These are phyloP conservation scores for Merodon equestris DNA, from an alignment of 2,888 invertebrate genomes.

Conservation along the genomic window DNA sequence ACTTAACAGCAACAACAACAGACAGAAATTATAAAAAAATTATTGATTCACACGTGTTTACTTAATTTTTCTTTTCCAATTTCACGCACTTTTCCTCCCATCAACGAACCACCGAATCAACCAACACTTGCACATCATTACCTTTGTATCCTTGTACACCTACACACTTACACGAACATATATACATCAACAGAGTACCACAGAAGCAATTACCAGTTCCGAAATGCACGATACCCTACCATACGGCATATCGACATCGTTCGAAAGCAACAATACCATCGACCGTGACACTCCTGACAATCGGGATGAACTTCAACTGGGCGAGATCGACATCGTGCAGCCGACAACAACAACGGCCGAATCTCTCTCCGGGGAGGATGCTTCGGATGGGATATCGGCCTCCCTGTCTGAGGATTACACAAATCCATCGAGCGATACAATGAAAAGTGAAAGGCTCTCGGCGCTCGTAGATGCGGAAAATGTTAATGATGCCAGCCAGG, in stretches of 20 bases:
- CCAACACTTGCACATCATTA: slow-evolving; percentile 10
- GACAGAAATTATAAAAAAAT: slow-evolving; percentile 15
- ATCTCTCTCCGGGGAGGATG: slow-evolving; percentile 1
- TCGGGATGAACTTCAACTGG: slow-evolving; percentile 56
- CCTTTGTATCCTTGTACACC: slow-evolving; percentile 35
- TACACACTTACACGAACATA: slow-evolving; percentile 12
- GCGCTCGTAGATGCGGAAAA: slow-evolving; percentile 60
- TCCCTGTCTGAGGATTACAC: slow-evolving; percentile 39
- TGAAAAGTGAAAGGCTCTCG: slow-evolving; percentile 58
- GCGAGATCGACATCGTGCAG: slow-evolving; percentile 20
- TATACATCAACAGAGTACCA: slow-evolving; percentile 48
- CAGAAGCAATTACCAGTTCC: slow-evolving; percentile 61
- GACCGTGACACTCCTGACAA: slow-evolving; percentile 45
- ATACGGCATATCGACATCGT: slow-evolving; percentile 37
- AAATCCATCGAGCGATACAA: slow-evolving; percentile 28
- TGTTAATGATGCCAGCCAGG: slow-evolving; percentile 42
- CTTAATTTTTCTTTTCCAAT: slow-evolving; percentile 54
- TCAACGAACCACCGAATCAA: slow-evolving; percentile 25
- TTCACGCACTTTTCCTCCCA: slow-evolving; percentile 59
- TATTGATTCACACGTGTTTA: too few species aligned
- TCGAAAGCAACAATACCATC: slow-evolving; percentile 47
- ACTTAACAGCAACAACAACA: slow-evolving; percentile 26
- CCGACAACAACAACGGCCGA: slow-evolving; percentile 20
- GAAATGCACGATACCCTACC: slow-evolving; percentile 58
- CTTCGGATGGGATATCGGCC: slow-evolving; percentile 30